Evolutionary conservation across 2,888 invertebrate genomes (phyloP), one percentile per base, ranked within the genome.

Genomic region (Andrena hattorfiana): DNA sequence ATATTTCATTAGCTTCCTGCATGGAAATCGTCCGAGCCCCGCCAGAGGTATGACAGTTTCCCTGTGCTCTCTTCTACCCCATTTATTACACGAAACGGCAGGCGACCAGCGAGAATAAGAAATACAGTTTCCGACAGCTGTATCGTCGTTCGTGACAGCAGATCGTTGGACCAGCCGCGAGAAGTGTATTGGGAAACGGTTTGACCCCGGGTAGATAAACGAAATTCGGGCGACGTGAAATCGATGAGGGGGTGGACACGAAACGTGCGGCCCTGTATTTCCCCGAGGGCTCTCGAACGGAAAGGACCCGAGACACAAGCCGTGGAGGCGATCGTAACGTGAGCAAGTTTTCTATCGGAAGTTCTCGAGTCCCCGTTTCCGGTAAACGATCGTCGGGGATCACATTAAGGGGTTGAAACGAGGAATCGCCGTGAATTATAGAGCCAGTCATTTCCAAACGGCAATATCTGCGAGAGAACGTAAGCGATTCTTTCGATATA

Each of bases 81-180:
- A 56, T 56, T 56, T 56, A 56, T 56, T 56, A 56, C 26, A 10
- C 56, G 26, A 3, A 23, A 56, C 54, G 0, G 54, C 10, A 10
- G 23, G 4, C 54, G 26, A 23, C 54, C 7, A 8, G 20, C 23
- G 10, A 20, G 56, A 56, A 56, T 56, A 56, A 56, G 56, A 26
- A 23, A 20, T 20, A 56, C 56, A 64, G 64, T 64, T 20, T 48
- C 48, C 26, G 64, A 48, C 64, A 64, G 64, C 64, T 48, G 48
- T 48, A 20, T 48, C 42, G 20, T 30, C 26, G 32, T 35, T 7
- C 28, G n/a, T 16, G 64, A 26, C 26, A 23, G 13, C 48, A 26
- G 16, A 48, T 23, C 7, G 23, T 26, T 48, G 48, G 16, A 62
- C 60, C 20, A 16, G 20, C 28, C 63, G 35, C 30, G 28, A n/a